A percentile compares a stretch with the other conserved stretches of the same genome.
Conservation (phyloP, 2,888 invertebrate species). For the Labia minor region DNA sequence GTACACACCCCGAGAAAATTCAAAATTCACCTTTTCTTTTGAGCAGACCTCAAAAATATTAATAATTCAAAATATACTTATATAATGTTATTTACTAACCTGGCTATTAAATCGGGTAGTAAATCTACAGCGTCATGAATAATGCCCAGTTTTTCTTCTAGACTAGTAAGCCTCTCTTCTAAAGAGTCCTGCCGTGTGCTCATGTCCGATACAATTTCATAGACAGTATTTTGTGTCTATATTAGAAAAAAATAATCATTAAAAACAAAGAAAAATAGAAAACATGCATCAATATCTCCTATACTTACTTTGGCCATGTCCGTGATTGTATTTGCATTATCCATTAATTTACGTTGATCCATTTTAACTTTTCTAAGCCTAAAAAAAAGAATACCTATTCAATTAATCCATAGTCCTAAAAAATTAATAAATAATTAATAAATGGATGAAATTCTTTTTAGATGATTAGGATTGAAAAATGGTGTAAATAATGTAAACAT, state of each 20-base stretch:
- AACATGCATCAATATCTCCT: neutral
- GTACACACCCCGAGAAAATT: too few species aligned
- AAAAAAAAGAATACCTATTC: slow-evolving; percentile 31
- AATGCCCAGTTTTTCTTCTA: slow-evolving; percentile 82
- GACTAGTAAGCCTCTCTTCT: slow-evolving; percentile 81
- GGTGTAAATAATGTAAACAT: too few species aligned
- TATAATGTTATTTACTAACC: too few species aligned
- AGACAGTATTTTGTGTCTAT: slow-evolving; percentile 95
- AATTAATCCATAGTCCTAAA: neutral
- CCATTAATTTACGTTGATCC: slow-evolving; percentile 98
- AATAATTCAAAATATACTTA: too few species aligned
- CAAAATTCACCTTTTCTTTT: too few species aligned
- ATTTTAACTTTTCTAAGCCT: slow-evolving; percentile 98
- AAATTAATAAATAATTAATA: slow-evolving; percentile 5
- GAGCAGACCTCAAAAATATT: too few species aligned
- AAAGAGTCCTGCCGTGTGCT: slow-evolving; percentile 85
- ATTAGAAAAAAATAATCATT: slow-evolving; percentile 35
- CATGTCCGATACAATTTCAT: slow-evolving; percentile 97
- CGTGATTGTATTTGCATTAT: slow-evolving; percentile 96
- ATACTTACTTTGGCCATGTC: slow-evolving; percentile 95
- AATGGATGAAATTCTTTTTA: too few species aligned
- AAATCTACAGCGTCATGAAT: slow-evolving; percentile 80
- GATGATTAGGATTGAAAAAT: too few species aligned
- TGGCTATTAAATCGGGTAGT: slow-evolving; percentile 70
- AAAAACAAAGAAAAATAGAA: neutral